Evolutionary conservation across 2,888 invertebrate genomes (phyloP).

Genomic region (Epirrhoe tristata): DNA sequence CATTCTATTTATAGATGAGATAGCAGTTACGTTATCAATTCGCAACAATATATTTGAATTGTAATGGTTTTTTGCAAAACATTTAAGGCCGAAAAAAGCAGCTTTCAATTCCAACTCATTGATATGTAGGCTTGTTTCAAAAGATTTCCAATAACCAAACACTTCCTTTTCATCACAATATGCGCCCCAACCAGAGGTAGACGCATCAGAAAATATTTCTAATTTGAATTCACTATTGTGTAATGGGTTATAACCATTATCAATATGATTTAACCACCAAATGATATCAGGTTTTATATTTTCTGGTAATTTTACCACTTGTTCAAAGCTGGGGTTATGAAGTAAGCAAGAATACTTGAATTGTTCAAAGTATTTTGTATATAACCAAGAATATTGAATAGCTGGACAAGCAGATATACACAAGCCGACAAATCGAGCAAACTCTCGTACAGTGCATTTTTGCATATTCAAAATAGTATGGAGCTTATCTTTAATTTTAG

Average conservation of each 20-base stretch:
- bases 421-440: conserved; percentile 14
- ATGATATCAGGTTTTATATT: conserved; percentile 7
- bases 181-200: conserved; percentile 10
- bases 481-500: conserved; percentile 10
- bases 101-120: conserved; percentile 10
- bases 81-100: conserved; percentile 5
- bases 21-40: conserved; percentile 20
- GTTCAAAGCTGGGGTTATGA: conserved; percentile 16
- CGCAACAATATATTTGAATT: conserved; percentile 6
- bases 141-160: background rate
- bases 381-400: conserved; percentile 24
- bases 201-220: conserved; percentile 32
- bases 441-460: conserved; percentile 20
- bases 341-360: conserved; percentile 27
- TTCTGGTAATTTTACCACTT: conserved; percentile 16
- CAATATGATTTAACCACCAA: conserved; percentile 32
- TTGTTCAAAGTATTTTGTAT: conserved; percentile 26
- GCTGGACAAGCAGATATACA: conserved; percentile 20
- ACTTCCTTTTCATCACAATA: background rate
- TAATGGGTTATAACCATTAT: background rate
- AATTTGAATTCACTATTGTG: background rate
- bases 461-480: conserved; percentile 13
- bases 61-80: background rate
- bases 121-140: background rate
- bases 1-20: conserved; percentile 24